phyloP scores from a whole-genome alignment of 35 echinoderm and acorn worm genomes.

The Ptychodera flava region DNA sequence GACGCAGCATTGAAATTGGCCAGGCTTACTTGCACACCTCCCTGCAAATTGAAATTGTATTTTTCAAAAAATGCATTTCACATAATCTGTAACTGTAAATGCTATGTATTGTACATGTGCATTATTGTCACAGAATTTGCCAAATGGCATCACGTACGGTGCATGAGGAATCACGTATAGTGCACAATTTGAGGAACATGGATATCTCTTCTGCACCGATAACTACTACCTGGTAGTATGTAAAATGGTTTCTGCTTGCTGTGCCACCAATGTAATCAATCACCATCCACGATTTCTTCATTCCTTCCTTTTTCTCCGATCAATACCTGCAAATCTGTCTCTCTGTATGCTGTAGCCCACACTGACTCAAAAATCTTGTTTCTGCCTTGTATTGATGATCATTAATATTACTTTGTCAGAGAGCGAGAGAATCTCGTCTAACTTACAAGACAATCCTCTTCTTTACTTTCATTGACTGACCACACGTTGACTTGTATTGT shows the following conservation, averaged over 20 bases:
- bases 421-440: too few relatives aligned
- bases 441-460: constrained; percentile 94
- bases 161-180: neutral
- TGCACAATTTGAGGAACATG: neutral
- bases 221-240: neutral
- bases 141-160: neutral
- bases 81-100: neutral
- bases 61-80: neutral
- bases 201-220: neutral
- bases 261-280: too few relatives aligned
- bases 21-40: constrained; percentile 38
- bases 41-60: constrained; percentile 10
- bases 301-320: too few relatives aligned
- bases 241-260: too few relatives aligned
- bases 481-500: constrained; percentile 62
- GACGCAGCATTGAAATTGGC: constrained; percentile 23
- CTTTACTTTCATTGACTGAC: constrained; percentile 24
- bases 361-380: too few relatives aligned
- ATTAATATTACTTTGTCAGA: too few relatives aligned
- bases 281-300: too few relatives aligned
- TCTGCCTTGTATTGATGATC: too few relatives aligned
- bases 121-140: neutral
- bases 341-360: too few relatives aligned
- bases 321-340: too few relatives aligned
- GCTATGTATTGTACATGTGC: neutral